Percentiles rank a stretch among this genome's conserved stretches.
Evolutionary conservation across 2,113 vertebrate genomes (phyloP).

Genomic region (Phaethornis superciliosus): DNA sequence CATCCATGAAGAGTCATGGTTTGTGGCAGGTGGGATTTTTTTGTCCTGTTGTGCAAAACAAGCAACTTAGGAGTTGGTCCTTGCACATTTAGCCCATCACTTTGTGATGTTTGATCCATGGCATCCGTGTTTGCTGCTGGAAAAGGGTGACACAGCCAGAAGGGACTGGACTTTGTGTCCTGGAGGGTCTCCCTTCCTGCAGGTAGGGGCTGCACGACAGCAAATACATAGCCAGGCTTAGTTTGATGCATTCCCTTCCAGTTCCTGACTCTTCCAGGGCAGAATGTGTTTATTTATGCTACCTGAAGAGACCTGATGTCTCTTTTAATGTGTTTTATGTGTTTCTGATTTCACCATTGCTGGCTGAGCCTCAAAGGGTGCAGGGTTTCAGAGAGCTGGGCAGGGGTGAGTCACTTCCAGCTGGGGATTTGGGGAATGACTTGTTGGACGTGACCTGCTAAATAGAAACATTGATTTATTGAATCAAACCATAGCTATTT

Average conservation of each 20-base stretch:
- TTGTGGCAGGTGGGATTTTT: not conserved
- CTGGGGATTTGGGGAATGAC: not conserved
- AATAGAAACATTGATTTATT: not conserved
- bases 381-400: not conserved
- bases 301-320: not conserved
- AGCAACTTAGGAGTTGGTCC: not conserved
- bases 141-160: not conserved
- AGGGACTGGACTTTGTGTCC: not conserved
- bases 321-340: not conserved
- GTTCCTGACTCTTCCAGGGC: not conserved
- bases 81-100: not conserved
- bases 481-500: not conserved
- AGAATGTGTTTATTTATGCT: rapidly evolving
- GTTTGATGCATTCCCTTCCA: not conserved
- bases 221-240: not conserved
- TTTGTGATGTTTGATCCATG: not conserved
- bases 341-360: rapidly evolving
- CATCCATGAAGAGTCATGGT: not conserved
- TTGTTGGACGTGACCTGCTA: not conserved
- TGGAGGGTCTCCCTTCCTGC: not conserved
- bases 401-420: not conserved
- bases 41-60: not conserved
- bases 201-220: not conserved
- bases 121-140: not conserved
- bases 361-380: not conserved